phyloP scores from a whole-genome alignment of 2,888 invertebrate genomes.

The Selenia dentaria region DNA sequence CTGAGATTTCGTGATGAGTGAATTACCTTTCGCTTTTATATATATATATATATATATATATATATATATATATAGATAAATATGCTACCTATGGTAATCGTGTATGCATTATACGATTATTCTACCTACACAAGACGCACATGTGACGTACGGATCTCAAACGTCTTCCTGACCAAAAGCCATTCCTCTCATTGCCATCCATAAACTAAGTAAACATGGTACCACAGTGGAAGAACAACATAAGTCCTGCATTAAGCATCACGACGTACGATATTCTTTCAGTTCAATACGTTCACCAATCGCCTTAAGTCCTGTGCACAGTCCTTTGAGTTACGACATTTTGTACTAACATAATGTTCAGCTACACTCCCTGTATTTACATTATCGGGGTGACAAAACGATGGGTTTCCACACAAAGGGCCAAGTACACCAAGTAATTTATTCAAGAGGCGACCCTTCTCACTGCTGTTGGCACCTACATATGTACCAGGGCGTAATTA shows the following conservation, averaged over 20 bases:
- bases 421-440: constrained; percentile 26
- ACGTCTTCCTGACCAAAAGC: constrained; percentile 13
- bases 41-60: too few species aligned
- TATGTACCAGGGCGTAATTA: constrained; percentile 19
- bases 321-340: background rate
- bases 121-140: background rate
- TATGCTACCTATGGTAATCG: too few species aligned
- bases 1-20: too few species aligned
- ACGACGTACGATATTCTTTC: too few species aligned
- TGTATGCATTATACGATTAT: too few species aligned
- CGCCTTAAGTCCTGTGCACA: background rate
- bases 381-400: constrained; percentile 34
- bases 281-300: too few species aligned
- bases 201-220: constrained; percentile 11
- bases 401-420: constrained; percentile 30
- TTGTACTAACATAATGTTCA: background rate
- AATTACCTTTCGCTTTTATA: too few species aligned
- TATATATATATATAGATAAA: too few species aligned
- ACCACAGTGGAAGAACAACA: background rate
- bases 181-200: constrained; percentile 11
- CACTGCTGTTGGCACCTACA: constrained; percentile 20
- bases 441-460: constrained; percentile 30
- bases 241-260: too few species aligned
- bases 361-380: constrained; percentile 27
- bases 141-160: background rate